phyloP scores from a whole-genome alignment of 2,888 invertebrate species.

The Synanthedon andrenaeformis region DNA sequence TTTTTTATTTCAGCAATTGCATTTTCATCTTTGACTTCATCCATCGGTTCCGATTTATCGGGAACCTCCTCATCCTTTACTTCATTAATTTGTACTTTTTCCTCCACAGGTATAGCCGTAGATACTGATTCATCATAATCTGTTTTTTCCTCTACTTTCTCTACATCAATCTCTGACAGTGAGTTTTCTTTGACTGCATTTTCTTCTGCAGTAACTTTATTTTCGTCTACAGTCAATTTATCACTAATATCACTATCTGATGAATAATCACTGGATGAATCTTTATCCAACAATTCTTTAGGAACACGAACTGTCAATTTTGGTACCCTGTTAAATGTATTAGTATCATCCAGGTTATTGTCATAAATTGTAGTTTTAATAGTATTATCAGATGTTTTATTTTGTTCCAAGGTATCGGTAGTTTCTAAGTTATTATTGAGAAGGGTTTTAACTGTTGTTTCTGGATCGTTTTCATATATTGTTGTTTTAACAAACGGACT shows the following conservation, averaged over 20 bases:
- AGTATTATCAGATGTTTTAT: conserved; percentile 38
- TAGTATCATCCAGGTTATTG: conserved; percentile 52
- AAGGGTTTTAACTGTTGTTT: conserved; percentile 44
- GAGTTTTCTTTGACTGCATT: conserved; percentile 2
- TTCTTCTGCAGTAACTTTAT: conserved; percentile 28
- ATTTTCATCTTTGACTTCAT: conserved; percentile 27
- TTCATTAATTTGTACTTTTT: conserved; percentile 18
- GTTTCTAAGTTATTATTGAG: conserved; percentile 52
- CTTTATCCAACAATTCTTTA: conserved; percentile 68
- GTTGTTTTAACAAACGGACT: conserved; percentile 62
- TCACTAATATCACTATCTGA: conserved; percentile 73
- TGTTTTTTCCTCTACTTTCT: conserved; percentile 14
- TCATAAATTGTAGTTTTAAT: conserved; percentile 63
- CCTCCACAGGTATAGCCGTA: conserved; percentile 9
- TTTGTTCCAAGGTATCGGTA: conserved; percentile 28
- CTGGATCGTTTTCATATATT: conserved; percentile 50
- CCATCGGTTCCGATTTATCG: conserved; percentile 37
- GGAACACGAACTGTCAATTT: conserved; percentile 77
- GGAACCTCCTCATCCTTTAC: conserved; percentile 23
- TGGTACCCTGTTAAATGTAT: conserved; percentile 71
- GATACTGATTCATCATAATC: background rate
- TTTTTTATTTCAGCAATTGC: background rate
- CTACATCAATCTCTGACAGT: too few relatives aligned
- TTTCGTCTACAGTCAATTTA: conserved; percentile 71
- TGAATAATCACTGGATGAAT: conserved; percentile 64